These are phyloP conservation scores for Neomicropteryx cornuta DNA, from an alignment of 1,140 invertebrate genomes.

Conservation along the genomic window DNA sequence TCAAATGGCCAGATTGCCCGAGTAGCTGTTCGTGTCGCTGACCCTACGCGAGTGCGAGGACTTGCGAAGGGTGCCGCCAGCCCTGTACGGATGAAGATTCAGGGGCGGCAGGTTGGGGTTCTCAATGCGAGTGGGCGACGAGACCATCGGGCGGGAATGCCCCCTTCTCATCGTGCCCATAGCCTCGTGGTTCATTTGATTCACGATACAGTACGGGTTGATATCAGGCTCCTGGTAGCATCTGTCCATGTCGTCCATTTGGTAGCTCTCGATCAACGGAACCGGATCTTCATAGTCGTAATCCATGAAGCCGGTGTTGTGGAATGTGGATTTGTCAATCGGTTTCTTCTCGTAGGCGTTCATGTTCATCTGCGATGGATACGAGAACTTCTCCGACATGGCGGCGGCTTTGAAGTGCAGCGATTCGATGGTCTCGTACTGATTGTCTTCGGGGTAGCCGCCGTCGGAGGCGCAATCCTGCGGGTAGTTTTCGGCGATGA, in stretches of 20 bases:
- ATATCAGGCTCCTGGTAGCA: constrained; percentile 29
- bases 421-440: constrained; percentile 64
- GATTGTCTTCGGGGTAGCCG: constrained; percentile 51
- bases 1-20: constrained; percentile 36
- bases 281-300: constrained; percentile 62
- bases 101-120: constrained; percentile 66
- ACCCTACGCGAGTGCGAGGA: constrained; percentile 45
- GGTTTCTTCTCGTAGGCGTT: constrained; percentile 21
- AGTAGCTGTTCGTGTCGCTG: constrained; percentile 47
- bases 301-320: constrained; percentile 63
- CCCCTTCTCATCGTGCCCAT: constrained; percentile 39
- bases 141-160: constrained; percentile 44
- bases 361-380: constrained; percentile 20
- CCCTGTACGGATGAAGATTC: constrained; percentile 53
- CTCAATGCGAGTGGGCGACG: constrained; percentile 68
- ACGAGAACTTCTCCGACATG: constrained; percentile 24
- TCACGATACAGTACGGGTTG: constrained; percentile 15
- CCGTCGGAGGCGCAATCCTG: constrained; percentile 30
- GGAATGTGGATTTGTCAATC: constrained; percentile 31
- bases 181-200: constrained; percentile 22
- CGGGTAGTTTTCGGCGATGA: constrained; percentile 49
- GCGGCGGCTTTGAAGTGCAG: constrained; percentile 36
- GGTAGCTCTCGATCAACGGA: constrained; percentile 59
- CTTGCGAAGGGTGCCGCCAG: constrained; percentile 36
- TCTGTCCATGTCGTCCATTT: constrained; percentile 44